These are phyloP conservation scores for Neomorphus geoffroyi DNA, from an alignment of 2,797 vertebrate species.

Conservation along the genomic window DNA sequence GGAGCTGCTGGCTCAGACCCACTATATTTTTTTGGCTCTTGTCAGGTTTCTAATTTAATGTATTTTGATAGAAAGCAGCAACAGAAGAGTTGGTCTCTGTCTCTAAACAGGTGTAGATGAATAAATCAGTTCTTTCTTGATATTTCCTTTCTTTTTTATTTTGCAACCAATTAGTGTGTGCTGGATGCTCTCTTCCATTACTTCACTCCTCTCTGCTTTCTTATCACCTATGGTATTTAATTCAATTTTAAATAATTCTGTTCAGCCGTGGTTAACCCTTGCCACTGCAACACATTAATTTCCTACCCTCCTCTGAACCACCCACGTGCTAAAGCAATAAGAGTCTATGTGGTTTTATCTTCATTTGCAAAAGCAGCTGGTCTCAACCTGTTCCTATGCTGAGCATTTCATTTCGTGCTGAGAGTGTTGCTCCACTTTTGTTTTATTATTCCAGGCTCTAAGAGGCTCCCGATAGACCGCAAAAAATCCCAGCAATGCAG, in stretches of 20 bases:
- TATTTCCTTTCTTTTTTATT: background rate
- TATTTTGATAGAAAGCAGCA: background rate
- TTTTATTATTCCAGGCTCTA: slow-evolving; percentile 14
- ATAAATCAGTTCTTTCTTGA: background rate
- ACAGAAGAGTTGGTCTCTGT: background rate
- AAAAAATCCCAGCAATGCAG: slow-evolving; percentile 26
- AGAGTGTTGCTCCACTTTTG: background rate
- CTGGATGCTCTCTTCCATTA: slow-evolving; percentile 24
- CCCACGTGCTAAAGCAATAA: background rate
- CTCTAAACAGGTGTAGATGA: background rate
- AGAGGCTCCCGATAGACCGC: background rate
- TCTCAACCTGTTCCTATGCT: background rate
- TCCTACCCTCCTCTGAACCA: background rate
- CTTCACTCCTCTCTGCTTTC: slow-evolving; percentile 5
- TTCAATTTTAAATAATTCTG: background rate
- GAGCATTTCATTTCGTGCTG: slow-evolving; percentile 4
- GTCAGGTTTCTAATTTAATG: background rate
- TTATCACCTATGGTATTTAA: background rate
- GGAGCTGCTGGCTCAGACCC: background rate
- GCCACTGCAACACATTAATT: background rate
- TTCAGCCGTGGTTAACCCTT: background rate
- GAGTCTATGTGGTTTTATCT: background rate
- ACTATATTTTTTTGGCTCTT: background rate
- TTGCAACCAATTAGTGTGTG: background rate
- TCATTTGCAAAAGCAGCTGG: slow-evolving; percentile 23